Evolutionary conservation across 2,888 invertebrate species (phyloP).

Genomic region (Biston stratarius): DNA sequence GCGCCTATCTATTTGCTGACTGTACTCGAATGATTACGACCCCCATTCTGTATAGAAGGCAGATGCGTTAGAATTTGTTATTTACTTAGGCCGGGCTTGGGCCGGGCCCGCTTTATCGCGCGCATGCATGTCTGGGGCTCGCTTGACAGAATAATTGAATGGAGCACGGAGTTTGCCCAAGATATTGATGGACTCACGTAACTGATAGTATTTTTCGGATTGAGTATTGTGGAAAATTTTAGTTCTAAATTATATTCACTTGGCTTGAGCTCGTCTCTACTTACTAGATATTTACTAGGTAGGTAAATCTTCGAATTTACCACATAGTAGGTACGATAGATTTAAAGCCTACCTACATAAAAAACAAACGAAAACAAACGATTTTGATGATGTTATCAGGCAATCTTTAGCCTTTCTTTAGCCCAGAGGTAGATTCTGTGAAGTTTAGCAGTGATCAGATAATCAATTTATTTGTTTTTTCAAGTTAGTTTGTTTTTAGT

Average conservation of each 20-base stretch:
- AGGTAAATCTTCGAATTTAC: no score
- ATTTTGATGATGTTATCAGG: no score
- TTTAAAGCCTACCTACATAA: no score
- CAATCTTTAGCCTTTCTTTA: no score
- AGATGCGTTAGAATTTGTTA: conserved; percentile 76
- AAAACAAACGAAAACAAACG: no score
- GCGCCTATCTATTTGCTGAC: conserved; percentile 49
- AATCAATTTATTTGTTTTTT: no score
- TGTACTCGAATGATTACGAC: conserved; percentile 55
- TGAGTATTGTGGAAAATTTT: conserved; percentile 18
- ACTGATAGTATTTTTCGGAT: conserved; percentile 30
- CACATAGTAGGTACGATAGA: no score
- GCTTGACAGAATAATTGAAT: conserved; percentile 66
- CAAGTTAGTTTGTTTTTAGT: no score
- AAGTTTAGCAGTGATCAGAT: no score
- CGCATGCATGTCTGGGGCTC: conserved; percentile 68
- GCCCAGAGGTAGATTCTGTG: no score
- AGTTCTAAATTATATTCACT: neutral
- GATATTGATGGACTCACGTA: conserved; percentile 39
- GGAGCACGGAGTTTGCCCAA: conserved; percentile 40
- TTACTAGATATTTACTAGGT: neutral
- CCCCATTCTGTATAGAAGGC: conserved; percentile 54
- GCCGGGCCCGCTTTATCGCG: conserved; percentile 66
- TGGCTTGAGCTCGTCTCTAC: neutral
- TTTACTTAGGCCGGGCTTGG: conserved; percentile 80